Conservation (phyloP, 2,113 vertebrate species). For the Sphaerodactylus townsendi region DNA sequence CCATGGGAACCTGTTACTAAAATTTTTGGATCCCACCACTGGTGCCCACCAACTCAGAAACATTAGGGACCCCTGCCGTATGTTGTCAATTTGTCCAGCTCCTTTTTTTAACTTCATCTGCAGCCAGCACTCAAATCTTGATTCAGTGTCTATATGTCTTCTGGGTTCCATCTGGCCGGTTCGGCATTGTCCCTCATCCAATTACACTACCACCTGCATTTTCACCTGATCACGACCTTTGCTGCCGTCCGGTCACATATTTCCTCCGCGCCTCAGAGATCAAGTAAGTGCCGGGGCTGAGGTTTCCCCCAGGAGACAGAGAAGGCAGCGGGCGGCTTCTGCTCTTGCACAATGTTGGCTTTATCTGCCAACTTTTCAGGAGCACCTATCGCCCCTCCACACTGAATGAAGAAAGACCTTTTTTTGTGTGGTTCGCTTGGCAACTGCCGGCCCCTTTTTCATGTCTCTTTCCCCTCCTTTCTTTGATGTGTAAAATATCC, state of each 20-base stretch:
- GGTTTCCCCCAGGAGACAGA: conserved; percentile 59
- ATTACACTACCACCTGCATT: background rate
- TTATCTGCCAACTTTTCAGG: conserved; percentile 67
- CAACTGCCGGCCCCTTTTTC: conserved; percentile 65
- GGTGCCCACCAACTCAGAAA: no score
- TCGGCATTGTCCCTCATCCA: background rate
- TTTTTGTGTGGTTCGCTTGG: conserved; percentile 73
- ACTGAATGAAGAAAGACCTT: conserved; percentile 69
- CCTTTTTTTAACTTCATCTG: no score
- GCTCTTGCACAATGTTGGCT: conserved; percentile 66
- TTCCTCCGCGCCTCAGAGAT: conserved; percentile 49
- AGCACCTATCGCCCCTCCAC: conserved; percentile 63
- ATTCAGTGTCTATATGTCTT: no score
- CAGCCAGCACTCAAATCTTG: no score
- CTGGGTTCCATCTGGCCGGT: no score
- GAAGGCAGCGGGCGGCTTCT: conserved; percentile 53
- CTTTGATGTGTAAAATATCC: conserved; percentile 73
- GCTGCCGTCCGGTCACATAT: conserved; percentile 64
- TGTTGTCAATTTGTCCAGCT: no score
- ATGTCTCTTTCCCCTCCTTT: conserved; percentile 63
- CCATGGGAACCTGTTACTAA: no score
- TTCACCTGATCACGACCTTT: background rate
- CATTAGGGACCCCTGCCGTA: no score
- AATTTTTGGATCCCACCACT: no score
- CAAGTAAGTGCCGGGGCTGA: conserved; percentile 67